Conservation (phyloP, 2,888 invertebrate genomes). For the Lasioglossum leucozonium region DNA sequence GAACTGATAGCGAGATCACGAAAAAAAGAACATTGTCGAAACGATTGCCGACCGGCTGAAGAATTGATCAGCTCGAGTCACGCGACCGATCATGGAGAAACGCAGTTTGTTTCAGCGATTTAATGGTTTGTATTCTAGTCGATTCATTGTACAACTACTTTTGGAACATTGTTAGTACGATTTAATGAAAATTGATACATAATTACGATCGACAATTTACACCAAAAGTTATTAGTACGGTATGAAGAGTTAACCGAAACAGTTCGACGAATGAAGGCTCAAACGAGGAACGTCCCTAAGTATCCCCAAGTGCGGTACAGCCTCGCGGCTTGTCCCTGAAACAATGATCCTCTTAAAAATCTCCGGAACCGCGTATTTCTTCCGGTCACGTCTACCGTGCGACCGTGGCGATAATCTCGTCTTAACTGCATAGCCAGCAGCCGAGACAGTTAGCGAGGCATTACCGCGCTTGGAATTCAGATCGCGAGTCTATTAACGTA, state of each 20-base stretch:
- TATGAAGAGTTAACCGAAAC: not conserved
- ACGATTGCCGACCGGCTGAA: conserved; percentile 52
- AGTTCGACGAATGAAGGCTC: too few species aligned
- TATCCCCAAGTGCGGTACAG: not conserved
- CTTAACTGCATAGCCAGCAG: not conserved
- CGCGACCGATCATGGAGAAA: not conserved
- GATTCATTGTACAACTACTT: not conserved
- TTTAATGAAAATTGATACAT: too few species aligned
- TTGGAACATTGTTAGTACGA: not conserved
- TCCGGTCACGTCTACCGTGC: not conserved
- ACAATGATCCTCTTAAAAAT: not conserved
- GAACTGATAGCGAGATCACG: conserved; percentile 49
- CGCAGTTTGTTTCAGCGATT: not conserved
- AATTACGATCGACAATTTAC: too few species aligned
- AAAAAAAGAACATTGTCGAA: conserved; percentile 34
- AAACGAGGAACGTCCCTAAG: not conserved
- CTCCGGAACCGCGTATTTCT: conserved; percentile 1
- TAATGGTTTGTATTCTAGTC: not conserved
- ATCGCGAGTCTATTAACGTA: conserved; percentile 25
- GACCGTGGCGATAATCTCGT: conserved; percentile 8
- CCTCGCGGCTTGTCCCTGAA: not conserved
- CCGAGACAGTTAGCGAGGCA: not conserved
- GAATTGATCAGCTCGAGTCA: conserved; percentile 25
- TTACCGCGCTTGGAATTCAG: conserved; percentile 30
- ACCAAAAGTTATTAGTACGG: too few species aligned